Evolutionary conservation across 2,113 vertebrate species (phyloP).

Genomic region (Corythornis vintsioides): DNA sequence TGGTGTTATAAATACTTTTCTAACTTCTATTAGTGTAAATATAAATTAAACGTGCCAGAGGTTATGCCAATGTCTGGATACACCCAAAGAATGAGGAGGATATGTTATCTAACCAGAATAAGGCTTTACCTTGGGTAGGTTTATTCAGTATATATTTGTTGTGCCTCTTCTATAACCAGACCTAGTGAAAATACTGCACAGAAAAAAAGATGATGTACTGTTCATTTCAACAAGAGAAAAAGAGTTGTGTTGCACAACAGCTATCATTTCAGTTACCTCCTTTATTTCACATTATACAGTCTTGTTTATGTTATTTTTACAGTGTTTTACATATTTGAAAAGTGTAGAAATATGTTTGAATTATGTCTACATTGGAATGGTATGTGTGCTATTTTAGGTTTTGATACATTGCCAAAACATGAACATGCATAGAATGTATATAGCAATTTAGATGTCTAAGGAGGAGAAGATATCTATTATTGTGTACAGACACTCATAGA

Average conservation of each 20-base stretch:
- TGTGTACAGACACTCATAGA: neutral
- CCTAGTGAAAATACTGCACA: neutral
- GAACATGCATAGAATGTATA: neutral
- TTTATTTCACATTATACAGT: neutral
- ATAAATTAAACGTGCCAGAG: neutral
- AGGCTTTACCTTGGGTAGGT: neutral
- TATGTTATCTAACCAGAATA: neutral
- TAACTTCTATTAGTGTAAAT: neutral
- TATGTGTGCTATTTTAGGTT: neutral
- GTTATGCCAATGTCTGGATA: accelerated
- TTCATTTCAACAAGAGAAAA: neutral
- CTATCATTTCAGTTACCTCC: neutral
- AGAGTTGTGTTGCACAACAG: neutral
- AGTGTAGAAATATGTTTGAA: neutral
- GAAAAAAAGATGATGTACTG: neutral
- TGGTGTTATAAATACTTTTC: neutral
- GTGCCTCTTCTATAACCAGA: neutral
- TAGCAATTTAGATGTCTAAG: neutral
- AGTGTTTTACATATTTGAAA: neutral
- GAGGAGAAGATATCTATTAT: neutral
- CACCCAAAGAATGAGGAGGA: neutral
- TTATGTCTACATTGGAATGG: neutral
- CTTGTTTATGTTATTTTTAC: neutral
- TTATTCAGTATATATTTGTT: neutral
- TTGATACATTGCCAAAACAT: neutral